Percentiles rank a stretch among this genome's conserved stretches.
phyloP scores from a whole-genome alignment of 2,888 invertebrate genomes.

The Allophyes oxyacanthae region DNA sequence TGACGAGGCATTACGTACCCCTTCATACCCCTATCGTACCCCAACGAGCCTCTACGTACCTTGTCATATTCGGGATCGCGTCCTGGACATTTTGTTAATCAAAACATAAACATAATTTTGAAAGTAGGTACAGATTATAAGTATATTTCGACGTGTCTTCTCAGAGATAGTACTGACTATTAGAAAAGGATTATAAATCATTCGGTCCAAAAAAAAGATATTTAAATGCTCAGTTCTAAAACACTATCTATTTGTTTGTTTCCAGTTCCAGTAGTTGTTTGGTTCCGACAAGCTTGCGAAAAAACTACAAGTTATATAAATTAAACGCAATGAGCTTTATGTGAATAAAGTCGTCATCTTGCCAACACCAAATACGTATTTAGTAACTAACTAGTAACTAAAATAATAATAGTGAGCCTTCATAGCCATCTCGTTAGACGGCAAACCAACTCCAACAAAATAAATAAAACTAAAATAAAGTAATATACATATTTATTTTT shows the following conservation, averaged over 20 bases:
- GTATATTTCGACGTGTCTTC: no score
- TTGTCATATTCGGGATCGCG: not conserved
- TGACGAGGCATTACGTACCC: conserved; percentile 61
- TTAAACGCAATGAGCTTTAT: not conserved
- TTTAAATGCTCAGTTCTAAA: not conserved
- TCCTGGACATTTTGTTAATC: conserved; percentile 40
- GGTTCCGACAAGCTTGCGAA: conserved; percentile 1
- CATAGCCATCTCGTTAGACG: no score
- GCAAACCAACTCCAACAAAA: no score
- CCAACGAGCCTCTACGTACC: conserved; percentile 11
- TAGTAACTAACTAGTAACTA: not conserved
- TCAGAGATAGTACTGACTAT: no score
- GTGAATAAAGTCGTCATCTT: conserved; percentile 29
- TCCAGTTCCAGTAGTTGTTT: not conserved
- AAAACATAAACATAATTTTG: conserved; percentile 36
- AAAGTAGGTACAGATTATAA: no score
- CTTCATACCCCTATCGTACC: conserved; percentile 38
- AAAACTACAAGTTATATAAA: conserved; percentile 21
- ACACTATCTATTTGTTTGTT: not conserved
- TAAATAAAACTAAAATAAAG: no score
- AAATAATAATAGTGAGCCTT: no score
- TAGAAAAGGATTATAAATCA: no score
- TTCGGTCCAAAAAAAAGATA: no score
- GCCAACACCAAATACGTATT: not conserved
- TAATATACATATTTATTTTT: no score